Percentiles rank a stretch among this genome's conserved stretches.
Evolutionary conservation across 2,888 invertebrate genomes (phyloP).

Genomic region (Frankliniella intonsa): DNA sequence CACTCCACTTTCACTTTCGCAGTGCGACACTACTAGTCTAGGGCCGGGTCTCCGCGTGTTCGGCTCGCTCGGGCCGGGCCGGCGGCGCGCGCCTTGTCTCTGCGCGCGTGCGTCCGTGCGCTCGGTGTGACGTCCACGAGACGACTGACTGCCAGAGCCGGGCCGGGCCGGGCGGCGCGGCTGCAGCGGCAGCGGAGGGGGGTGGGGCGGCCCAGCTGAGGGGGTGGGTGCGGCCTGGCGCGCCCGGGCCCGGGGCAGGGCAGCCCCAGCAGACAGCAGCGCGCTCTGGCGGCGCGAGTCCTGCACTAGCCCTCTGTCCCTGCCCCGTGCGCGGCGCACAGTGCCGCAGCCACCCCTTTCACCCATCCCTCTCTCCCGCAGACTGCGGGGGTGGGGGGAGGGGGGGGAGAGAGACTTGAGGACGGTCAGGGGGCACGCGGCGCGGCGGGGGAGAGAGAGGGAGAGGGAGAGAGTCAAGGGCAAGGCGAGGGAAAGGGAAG

Average conservation of each 20-base stretch:
- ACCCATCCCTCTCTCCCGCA: background rate
- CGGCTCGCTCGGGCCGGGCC: background rate
- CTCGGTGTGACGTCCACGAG: no score
- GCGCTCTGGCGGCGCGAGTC: background rate
- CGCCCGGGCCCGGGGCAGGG: no score
- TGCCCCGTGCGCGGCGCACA: background rate
- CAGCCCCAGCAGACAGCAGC: background rate
- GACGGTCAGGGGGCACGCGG: background rate
- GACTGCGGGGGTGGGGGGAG: background rate
- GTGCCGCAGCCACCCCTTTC: background rate
- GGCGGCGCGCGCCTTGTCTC: background rate
- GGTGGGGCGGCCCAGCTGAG: no score
- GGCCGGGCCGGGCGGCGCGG: no score
- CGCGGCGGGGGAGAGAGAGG: background rate
- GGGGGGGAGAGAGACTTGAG: background rate
- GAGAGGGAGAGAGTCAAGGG: background rate
- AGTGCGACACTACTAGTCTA: no score
- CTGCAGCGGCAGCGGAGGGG: no score
- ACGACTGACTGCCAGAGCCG: no score
- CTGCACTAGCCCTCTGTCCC: background rate
- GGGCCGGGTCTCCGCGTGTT: no score
- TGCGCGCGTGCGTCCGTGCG: no score
- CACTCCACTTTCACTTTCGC: no score
- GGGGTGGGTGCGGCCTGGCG: no score
- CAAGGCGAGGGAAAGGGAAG: constrained; percentile 3